A percentile compares a stretch with the other conserved stretches of the same genome.
Evolutionary conservation across 2,797 vertebrate species (phyloP).

Genomic region (Myripristis murdjan): DNA sequence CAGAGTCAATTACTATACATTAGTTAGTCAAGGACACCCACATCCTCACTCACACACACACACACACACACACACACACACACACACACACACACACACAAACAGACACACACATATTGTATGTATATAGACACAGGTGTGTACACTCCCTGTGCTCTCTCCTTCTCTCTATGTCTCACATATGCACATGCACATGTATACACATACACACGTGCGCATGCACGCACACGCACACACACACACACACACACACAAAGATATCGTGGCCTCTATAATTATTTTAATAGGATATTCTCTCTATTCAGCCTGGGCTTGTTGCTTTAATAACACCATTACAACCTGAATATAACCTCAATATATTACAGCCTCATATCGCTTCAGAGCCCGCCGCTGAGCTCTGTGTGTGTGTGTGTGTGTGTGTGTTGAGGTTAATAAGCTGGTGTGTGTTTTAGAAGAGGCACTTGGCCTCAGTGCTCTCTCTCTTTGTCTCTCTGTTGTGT

Average conservation of each 20-base stretch:
- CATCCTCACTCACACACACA: constrained; percentile 46
- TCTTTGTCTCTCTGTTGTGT: constrained; percentile 77
- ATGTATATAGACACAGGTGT: background rate
- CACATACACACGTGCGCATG: too few species aligned
- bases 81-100: constrained; percentile 42
- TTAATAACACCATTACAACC: constrained; percentile 85
- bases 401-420: constrained; percentile 56
- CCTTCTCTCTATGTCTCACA: constrained; percentile 25
- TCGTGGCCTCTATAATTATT: constrained; percentile 81
- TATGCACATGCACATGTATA: too few species aligned
- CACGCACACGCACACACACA: constrained; percentile 53
- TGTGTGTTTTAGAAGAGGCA: constrained; percentile 78
- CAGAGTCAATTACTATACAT: constrained; percentile 96
- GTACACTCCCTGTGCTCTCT: constrained; percentile 10
- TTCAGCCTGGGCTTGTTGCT: constrained; percentile 81
- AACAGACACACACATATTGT: constrained; percentile 37
- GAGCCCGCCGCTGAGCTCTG: constrained; percentile 41
- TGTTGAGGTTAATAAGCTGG: constrained; percentile 82
- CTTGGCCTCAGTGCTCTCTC: constrained; percentile 75
- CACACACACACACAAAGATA: constrained; percentile 52
- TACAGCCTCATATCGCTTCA: constrained; percentile 70
- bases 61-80: constrained; percentile 45
- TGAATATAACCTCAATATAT: constrained; percentile 83
- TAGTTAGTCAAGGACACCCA: constrained; percentile 83
- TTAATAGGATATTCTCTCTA: constrained; percentile 81